Evolutionary conservation across 92 coral and sea anemone genomes (phyloP).

Genomic region (Ricordea florida): DNA sequence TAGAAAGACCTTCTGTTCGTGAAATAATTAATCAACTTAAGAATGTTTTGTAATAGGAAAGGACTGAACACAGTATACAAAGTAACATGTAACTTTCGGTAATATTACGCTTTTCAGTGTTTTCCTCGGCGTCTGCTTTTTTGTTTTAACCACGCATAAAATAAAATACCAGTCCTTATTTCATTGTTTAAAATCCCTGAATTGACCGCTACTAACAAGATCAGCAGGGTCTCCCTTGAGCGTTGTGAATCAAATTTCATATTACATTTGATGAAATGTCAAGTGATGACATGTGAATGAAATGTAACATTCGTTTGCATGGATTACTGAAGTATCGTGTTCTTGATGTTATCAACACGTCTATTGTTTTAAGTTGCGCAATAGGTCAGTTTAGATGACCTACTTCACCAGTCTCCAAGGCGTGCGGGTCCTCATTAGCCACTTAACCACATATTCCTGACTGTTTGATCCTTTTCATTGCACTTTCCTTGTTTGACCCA

Average conservation of each 20-base stretch:
- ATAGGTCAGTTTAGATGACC: neutral
- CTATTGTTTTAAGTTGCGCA: neutral
- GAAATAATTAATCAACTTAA: neutral
- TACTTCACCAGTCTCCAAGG: neutral
- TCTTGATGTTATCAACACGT: neutral
- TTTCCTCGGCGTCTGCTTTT: too few species aligned
- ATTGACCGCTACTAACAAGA: too few species aligned
- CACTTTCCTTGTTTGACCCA: too few species aligned
- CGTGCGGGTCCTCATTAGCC: neutral
- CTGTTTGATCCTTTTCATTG: too few species aligned
- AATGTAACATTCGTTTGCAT: neutral
- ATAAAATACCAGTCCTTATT: too few species aligned
- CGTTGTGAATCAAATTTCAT: neutral
- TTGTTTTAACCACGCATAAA: too few species aligned
- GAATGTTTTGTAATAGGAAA: neutral
- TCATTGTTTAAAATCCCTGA: too few species aligned
- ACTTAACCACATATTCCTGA: too few species aligned
- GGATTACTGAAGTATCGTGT: neutral
- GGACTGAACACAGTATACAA: neutral
- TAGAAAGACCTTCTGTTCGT: constrained; percentile 2
- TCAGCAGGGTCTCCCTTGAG: neutral
- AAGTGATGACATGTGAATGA: constrained; percentile 3
- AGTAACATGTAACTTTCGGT: neutral
- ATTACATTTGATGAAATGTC: too few species aligned
- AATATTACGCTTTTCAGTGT: neutral